Percentiles rank a stretch among this genome's conserved stretches.
Conservation (phyloP, 2,113 vertebrate species). For the Heptranchias perlo region DNA sequence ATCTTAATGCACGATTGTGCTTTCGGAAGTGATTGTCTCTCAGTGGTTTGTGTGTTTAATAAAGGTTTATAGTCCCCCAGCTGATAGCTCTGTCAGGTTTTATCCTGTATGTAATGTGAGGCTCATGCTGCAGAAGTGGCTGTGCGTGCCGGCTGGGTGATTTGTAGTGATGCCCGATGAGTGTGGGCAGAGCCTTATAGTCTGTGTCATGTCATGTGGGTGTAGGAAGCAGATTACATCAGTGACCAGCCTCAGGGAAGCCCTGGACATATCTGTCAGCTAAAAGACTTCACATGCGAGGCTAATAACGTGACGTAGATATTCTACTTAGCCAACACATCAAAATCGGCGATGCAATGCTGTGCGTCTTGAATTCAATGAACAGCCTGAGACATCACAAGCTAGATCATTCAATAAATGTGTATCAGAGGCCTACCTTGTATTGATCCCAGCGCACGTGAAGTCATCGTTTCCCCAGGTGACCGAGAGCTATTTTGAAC, state of each 20-base stretch:
- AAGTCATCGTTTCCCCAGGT: background rate
- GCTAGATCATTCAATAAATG: background rate
- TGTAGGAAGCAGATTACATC: conserved; percentile 43
- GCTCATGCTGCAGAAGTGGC: conserved; percentile 11
- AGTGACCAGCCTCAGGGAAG: conserved; percentile 43
- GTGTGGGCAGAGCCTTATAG: conserved; percentile 46
- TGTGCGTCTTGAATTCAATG: too few species aligned
- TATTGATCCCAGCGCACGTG: background rate
- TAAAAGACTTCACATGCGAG: background rate
- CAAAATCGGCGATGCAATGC: too few species aligned
- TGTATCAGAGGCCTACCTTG: background rate
- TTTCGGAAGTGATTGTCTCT: conserved; percentile 8
- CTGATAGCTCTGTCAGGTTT: background rate
- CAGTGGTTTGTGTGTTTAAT: conserved; percentile 18
- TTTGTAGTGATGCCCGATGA: conserved; percentile 48
- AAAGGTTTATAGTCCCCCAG: conserved; percentile 21
- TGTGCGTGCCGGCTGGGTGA: conserved; percentile 44
- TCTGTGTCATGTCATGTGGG: conserved; percentile 44
- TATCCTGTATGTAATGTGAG: background rate
- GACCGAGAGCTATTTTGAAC: background rate
- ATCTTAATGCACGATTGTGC: too few species aligned
- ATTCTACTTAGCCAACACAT: background rate
- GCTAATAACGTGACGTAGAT: background rate
- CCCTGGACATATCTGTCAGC: background rate
- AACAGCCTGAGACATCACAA: background rate